phyloP scores from a whole-genome alignment of 2,113 vertebrate species.

The Thunnus maccoyii region DNA sequence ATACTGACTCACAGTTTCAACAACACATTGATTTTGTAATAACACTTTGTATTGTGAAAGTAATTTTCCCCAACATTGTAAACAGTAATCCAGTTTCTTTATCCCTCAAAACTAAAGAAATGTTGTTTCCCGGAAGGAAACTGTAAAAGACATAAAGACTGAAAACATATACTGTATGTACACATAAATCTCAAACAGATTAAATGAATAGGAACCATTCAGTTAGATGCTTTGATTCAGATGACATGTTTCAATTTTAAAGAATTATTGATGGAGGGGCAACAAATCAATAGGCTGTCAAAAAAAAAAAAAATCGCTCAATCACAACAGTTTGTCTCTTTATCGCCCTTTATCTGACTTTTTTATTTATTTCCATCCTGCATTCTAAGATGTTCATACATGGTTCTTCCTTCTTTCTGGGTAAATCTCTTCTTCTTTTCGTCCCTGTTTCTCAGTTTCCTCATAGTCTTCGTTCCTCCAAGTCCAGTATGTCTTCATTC shows the following conservation, averaged over 20 bases:
- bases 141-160: background rate
- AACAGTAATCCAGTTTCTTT: no score
- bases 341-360: background rate
- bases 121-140: background rate
- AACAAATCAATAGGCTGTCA: constrained; percentile 24
- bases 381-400: constrained; percentile 3
- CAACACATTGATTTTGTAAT: no score
- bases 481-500: constrained; percentile 10
- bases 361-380: constrained; percentile 4
- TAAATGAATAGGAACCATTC: background rate
- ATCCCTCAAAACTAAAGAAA: background rate
- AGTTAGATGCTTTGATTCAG: constrained; percentile 9
- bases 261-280: constrained; percentile 14
- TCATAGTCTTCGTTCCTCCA: background rate
- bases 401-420: background rate
- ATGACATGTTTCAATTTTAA: constrained; percentile 18
- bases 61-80: background rate
- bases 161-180: no score
- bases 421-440: background rate
- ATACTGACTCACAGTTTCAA: no score
- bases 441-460: background rate
- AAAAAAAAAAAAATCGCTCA: background rate
- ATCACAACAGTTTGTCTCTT: background rate
- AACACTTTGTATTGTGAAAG: no score
- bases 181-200: background rate